Evolutionary conservation across 1,140 invertebrate genomes (phyloP), one percentile per base, ranked within the genome.

Genomic region (Nomia melanderi): DNA sequence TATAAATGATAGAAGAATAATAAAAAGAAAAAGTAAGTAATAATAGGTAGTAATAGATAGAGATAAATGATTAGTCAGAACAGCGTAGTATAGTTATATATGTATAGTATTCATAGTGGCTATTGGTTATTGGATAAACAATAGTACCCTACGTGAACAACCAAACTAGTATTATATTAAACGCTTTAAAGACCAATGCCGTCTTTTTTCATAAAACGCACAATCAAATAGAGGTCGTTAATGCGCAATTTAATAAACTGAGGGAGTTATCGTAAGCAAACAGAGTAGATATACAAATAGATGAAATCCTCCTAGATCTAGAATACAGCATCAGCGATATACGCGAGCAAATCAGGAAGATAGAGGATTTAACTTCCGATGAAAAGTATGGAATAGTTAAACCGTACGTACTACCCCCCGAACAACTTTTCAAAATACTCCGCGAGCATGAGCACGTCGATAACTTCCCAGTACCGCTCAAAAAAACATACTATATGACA

Each of bases 391-490:
- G 60, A 3, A 63, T 41, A 14, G 36, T 63, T 5, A 63, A 41
- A 63, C 23, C 60, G 2, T 44, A 63, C 5, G 25, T 63, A 1
- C 6, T 63, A 25, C 1, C 60, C 4, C 36, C 60, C 8, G 60
- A 63, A 41, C 60, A 27, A 41, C 23, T 41, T 1, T 63, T 63
- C 7, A 25, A 39, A 11, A 63, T 63, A n/a, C 36, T 63, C 31
- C 9, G 11, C 0, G 5, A 41, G 25, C 60, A 63, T 23, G 60
- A 63, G 5, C 60, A 63, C 12, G 60, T 63, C 7, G 60, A 63
- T 9, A 63, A 63, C 17, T 63, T 63, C 14, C 60, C 60, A 8
- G 60, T 63, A 25, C 60, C 60, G 14, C 60, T 63, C 17, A 63
- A 41, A 12, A 36, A 63, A 41, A 63, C n/a, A 11, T 27, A 63